A percentile compares a stretch with the other conserved stretches of the same genome.
phyloP scores from a whole-genome alignment of 1,140 invertebrate species.

The Ruditapes philippinarum region DNA sequence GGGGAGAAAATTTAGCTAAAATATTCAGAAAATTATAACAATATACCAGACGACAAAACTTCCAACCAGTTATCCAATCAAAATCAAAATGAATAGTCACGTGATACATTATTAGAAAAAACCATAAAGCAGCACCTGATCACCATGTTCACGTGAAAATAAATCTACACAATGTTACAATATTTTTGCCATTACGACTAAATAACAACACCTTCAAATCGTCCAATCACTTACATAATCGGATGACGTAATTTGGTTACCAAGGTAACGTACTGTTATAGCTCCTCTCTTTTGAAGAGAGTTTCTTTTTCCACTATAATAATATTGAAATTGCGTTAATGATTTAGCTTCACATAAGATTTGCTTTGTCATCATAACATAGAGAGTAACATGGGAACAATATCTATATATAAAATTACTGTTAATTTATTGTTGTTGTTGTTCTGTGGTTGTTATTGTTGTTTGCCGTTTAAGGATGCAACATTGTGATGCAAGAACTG shows the following conservation, averaged over 20 bases:
- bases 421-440: no score
- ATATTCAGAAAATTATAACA: slow-evolving; percentile 40
- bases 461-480: no score
- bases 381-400: no score
- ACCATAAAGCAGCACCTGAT: slow-evolving; percentile 52
- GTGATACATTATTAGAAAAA: slow-evolving; percentile 59
- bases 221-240: slow-evolving; percentile 62
- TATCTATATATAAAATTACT: no score
- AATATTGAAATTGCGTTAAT: slow-evolving; percentile 47
- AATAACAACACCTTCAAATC: slow-evolving; percentile 61
- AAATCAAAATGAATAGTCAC: slow-evolving; percentile 54
- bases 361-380: slow-evolving; percentile 7
- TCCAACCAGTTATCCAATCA: slow-evolving; percentile 50
- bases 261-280: slow-evolving; percentile 20
- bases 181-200: slow-evolving; percentile 66
- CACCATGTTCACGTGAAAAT: slow-evolving; percentile 67
- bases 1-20: slow-evolving; percentile 31
- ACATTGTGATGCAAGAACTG: no score
- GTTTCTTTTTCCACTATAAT: slow-evolving; percentile 56
- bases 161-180: slow-evolving; percentile 74
- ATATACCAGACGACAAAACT: slow-evolving; percentile 50
- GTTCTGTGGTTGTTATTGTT: no score
- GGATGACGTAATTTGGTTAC: slow-evolving; percentile 25
- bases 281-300: slow-evolving; percentile 42
- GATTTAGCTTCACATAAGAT: slow-evolving; percentile 22